Evolutionary conservation across 2,888 invertebrate species (phyloP).

Genomic region (Aphrophora alni): DNA sequence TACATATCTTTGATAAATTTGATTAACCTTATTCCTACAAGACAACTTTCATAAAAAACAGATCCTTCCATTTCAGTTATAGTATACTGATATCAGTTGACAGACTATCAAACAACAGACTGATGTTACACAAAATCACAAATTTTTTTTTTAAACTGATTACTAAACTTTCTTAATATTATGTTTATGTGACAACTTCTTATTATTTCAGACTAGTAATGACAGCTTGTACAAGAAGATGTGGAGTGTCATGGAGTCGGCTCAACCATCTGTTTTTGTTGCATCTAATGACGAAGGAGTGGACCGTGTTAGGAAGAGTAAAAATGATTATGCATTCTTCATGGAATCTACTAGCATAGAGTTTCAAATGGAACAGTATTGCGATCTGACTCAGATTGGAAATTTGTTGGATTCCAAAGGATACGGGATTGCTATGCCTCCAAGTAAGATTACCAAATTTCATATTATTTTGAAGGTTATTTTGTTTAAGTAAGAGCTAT

Average conservation of each 20-base stretch:
- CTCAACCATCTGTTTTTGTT: constrained; percentile 83
- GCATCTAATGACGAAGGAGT: constrained; percentile 85
- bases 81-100: too few species aligned
- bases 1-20: too few species aligned
- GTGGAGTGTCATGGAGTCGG: constrained; percentile 90
- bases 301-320: constrained; percentile 78
- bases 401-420: constrained; percentile 86
- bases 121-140: too few species aligned
- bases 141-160: too few species aligned
- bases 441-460: constrained; percentile 75
- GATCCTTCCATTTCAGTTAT: too few species aligned
- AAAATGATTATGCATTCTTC: constrained; percentile 85
- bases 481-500: too few species aligned
- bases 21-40: too few species aligned
- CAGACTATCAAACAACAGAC: too few species aligned
- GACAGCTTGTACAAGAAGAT: constrained; percentile 89
- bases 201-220: constrained; percentile 74
- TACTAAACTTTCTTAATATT: too few species aligned
- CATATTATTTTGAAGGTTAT: neutral
- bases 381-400: constrained; percentile 84
- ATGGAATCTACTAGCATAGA: constrained; percentile 97
- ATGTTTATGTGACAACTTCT: too few species aligned
- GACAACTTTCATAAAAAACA: too few species aligned
- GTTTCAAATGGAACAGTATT: constrained; percentile 85
- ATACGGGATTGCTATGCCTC: constrained; percentile 91